phyloP scores from a whole-genome alignment of 1,140 invertebrate species.

The Dolichoris vasculosae region DNA sequence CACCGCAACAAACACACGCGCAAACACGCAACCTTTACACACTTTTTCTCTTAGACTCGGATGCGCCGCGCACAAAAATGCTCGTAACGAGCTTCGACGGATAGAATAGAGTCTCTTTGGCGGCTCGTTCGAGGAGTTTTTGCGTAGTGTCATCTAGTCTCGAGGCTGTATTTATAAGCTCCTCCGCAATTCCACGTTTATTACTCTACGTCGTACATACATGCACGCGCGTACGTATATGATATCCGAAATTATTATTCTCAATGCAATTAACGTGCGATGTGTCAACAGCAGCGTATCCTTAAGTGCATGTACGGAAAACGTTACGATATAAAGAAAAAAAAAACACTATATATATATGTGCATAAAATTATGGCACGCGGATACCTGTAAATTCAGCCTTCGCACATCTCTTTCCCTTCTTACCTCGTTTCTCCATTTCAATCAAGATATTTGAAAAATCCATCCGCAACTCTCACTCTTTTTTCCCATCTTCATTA shows the following conservation, averaged over 20 bases:
- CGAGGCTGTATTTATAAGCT: conserved; percentile 48
- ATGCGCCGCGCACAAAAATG: not conserved
- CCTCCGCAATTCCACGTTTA: conserved; percentile 43
- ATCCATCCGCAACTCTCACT: conserved; percentile 56
- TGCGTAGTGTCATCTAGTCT: conserved; percentile 1
- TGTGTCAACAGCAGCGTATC: conserved; percentile 41
- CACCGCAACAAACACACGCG: not conserved
- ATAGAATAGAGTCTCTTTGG: not conserved
- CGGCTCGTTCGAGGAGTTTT: not conserved
- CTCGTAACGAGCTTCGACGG: not conserved
- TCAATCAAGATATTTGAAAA: conserved; percentile 31
- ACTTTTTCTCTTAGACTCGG: conserved; percentile 1
- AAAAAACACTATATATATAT: conserved; percentile 31
- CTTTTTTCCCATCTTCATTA: conserved; percentile 48
- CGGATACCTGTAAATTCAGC: conserved; percentile 44
- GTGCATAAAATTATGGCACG: conserved; percentile 27
- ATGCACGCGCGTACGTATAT: conserved; percentile 43
- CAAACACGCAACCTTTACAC: not conserved
- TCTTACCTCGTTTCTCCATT: conserved; percentile 8
- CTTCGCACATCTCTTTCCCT: conserved; percentile 33
- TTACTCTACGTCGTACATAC: conserved; percentile 38
- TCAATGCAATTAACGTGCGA: conserved; percentile 45
- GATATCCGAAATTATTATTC: conserved; percentile 32
- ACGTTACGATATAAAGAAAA: conserved; percentile 34
- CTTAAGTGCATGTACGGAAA: conserved; percentile 38